Evolutionary conservation across 2,888 invertebrate genomes (phyloP).

Genomic region (Elegia similella): DNA sequence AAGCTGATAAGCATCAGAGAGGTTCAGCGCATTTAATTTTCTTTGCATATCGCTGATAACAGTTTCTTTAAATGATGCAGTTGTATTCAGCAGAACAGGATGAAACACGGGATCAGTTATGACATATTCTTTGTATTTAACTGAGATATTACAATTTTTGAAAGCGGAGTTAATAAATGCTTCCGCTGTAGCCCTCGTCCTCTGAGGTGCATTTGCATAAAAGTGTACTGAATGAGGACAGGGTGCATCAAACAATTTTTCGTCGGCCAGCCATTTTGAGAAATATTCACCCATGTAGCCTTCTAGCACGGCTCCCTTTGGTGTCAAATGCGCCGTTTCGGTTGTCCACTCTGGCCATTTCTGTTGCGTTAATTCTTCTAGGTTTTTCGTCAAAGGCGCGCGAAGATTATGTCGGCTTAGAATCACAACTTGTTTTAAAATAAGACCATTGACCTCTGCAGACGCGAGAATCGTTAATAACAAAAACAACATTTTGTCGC

Average conservation of each 20-base stretch:
- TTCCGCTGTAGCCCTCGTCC: constrained; percentile 55
- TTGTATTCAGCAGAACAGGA: constrained; percentile 44
- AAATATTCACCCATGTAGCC: constrained; percentile 57
- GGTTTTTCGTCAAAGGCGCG: constrained; percentile 45
- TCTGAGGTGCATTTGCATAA: constrained; percentile 54
- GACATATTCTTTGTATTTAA: constrained; percentile 38
- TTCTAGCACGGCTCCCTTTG: constrained; percentile 56
- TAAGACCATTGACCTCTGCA: constrained; percentile 19
- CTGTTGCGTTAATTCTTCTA: constrained; percentile 42
- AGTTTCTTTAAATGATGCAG: constrained; percentile 34
- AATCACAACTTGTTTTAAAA: constrained; percentile 48
- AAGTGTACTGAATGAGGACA: constrained; percentile 52
- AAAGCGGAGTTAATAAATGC: constrained; percentile 56
- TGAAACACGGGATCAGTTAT: constrained; percentile 51
- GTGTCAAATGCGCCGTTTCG: constrained; percentile 46
- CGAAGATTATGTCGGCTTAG: constrained; percentile 61
- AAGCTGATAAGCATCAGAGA: constrained; percentile 40
- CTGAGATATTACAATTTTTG: constrained; percentile 44
- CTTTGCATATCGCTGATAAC: constrained; percentile 45
- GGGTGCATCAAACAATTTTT: constrained; percentile 37
- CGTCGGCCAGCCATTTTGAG: constrained; percentile 46
- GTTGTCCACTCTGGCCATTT: constrained; percentile 49
- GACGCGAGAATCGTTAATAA: neutral
- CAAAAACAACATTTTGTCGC: neutral
- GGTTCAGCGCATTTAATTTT: constrained; percentile 39